Evolutionary conservation across 2,888 invertebrate genomes (phyloP), one percentile per base, ranked within the genome.

Genomic region (Phrixothrix hirtus): DNA sequence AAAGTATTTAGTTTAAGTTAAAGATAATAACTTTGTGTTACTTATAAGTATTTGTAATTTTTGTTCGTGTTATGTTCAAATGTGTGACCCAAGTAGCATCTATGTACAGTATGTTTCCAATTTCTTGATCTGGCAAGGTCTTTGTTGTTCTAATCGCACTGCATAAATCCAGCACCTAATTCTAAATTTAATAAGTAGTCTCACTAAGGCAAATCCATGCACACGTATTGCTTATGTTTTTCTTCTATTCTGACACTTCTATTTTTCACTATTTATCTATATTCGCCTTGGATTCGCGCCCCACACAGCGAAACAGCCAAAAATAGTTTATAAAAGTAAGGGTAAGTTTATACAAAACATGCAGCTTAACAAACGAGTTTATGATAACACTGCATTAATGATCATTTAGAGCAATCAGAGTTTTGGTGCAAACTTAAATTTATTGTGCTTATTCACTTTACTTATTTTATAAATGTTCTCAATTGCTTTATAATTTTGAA

Each of bases 201-300:
- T 64, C 66, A 70, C 70, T 67, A 60, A 72, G 66, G 67, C 61
- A 59, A 68, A 68, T 69, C 69, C 66, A 69, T 73, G 74, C 74
- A 73, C 75, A 65, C 72, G 70, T 73, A 72, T 73, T 71, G 74
- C 73, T 75, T 75, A 70, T 71, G 71, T 75, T 75, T 75, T 74
- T 75, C 75, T 72, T 73, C 73, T 75, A 75, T 77, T 76, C 76
- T 76, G 76, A 77, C 77, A 77, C 77, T 75, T 76, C 76, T 76
- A 75, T 76, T 77, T 77, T 77, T 77, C 76, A 76, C 75, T 75
- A 75, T 75, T 75, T 75, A 73, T 75, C 75, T 75, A 75, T 75
- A 75, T 75, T 75, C 75, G 73, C 73, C 76, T 76, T 75, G 76
- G 75, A 75, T 73, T 74, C 75, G 75, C 73, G 73, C 71, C 73